Conservation (phyloP, 2,113 vertebrate genomes). For the Lampris incognitus region DNA sequence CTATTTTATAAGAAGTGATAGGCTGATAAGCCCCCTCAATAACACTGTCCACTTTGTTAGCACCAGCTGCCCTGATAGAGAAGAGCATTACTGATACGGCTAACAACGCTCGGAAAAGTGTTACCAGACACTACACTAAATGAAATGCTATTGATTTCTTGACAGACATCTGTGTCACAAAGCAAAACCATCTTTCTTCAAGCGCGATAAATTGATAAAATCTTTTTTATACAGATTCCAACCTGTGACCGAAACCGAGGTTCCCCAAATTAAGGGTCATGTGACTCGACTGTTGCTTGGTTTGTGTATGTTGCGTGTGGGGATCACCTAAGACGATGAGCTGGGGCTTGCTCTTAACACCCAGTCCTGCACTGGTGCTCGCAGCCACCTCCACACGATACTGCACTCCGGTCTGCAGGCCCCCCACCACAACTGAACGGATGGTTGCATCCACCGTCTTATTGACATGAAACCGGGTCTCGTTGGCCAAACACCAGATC, state of each 20-base stretch:
- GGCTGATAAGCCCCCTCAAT: conserved; percentile 80
- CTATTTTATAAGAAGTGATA: conserved; percentile 81
- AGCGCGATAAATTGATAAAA: conserved; percentile 79
- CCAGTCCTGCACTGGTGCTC: conserved; percentile 91
- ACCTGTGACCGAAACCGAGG: conserved; percentile 58
- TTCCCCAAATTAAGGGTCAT: conserved; percentile 56
- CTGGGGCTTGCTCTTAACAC: conserved; percentile 92
- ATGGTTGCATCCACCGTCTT: conserved; percentile 94
- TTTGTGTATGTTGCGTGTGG: conserved; percentile 41
- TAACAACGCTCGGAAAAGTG: conserved; percentile 79
- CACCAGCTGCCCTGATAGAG: conserved; percentile 77
- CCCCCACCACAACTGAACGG: conserved; percentile 91
- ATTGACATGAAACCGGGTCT: conserved; percentile 94
- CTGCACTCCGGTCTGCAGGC: conserved; percentile 91
- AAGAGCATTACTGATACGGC: conserved; percentile 82
- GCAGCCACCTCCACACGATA: conserved; percentile 94
- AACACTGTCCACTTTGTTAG: conserved; percentile 79
- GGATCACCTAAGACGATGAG: conserved; percentile 93
- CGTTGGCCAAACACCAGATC: conserved; percentile 97
- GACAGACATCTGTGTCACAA: conserved; percentile 64
- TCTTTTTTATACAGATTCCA: conserved; percentile 58
- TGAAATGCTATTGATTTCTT: conserved; percentile 81
- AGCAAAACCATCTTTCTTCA: conserved; percentile 74
- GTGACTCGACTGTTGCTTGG: conserved; percentile 57
- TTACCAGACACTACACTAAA: conserved; percentile 81